Conservation (phyloP, 2,888 invertebrate genomes). For the Melanophora roralis region DNA sequence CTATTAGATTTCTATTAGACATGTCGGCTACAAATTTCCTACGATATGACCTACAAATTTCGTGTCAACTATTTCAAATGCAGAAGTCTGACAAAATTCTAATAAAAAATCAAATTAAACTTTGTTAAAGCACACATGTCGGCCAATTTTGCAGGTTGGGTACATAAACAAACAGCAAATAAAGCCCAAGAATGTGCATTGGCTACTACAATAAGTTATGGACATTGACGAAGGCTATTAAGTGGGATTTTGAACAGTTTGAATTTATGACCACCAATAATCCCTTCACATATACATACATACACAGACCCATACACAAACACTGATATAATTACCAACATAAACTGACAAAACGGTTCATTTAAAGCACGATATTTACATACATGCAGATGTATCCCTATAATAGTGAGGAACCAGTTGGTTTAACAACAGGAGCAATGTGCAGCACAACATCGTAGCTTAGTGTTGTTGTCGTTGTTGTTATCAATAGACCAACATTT, state of each 20-base stretch:
- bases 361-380: constrained; percentile 45
- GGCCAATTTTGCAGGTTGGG: too few species aligned
- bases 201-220: constrained; percentile 35
- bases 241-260: constrained; percentile 73
- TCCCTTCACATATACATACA: constrained; percentile 34
- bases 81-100: too few species aligned
- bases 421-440: constrained; percentile 3
- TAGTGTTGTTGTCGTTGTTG: constrained; percentile 4
- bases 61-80: too few species aligned
- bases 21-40: too few species aligned
- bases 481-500: constrained; percentile 13
- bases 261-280: constrained; percentile 70
- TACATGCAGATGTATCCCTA: constrained; percentile 14
- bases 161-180: constrained; percentile 22
- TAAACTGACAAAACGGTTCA: constrained; percentile 49
- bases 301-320: neutral
- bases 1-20: too few species aligned
- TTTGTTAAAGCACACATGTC: too few species aligned
- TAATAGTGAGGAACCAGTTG: constrained; percentile 19
- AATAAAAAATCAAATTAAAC: too few species aligned
- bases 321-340: constrained; percentile 3
- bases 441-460: neutral
- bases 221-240: constrained; percentile 67
- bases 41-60: too few species aligned
- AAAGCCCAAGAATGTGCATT: constrained; percentile 12